Percentiles rank a stretch among this genome's conserved stretches.
Conservation (phyloP, 2,113 vertebrate genomes). For the Sarotherodon lohbergeri region DNA sequence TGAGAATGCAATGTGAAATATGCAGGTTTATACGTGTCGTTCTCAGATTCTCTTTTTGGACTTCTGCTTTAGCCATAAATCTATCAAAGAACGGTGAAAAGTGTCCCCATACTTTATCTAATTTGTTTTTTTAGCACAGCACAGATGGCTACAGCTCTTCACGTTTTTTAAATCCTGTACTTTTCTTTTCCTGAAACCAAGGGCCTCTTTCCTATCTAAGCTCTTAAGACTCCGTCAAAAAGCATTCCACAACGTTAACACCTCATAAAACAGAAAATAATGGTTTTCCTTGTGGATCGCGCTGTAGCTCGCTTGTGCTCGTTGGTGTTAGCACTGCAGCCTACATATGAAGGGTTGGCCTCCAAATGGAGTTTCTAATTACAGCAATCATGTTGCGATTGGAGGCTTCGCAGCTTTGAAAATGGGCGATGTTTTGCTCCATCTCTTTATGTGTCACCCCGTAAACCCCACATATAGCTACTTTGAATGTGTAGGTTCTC, state of each 20-base stretch:
- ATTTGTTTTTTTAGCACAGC: not conserved
- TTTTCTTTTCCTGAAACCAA: conserved; percentile 7
- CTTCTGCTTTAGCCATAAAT: not conserved
- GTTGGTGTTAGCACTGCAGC: not conserved
- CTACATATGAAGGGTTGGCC: not conserved
- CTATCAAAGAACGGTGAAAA: not conserved
- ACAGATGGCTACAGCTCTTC: not conserved
- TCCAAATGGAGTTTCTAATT: not conserved
- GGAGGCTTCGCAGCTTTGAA: not conserved
- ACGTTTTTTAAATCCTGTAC: not conserved
- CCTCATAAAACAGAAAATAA: conserved; percentile 12
- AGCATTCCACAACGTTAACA: conserved; percentile 42
- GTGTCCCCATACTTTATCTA: not conserved
- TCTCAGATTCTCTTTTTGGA: not conserved
- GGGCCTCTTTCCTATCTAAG: conserved; percentile 39
- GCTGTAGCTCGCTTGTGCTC: not conserved
- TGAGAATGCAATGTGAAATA: not conserved
- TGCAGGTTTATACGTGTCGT: not conserved
- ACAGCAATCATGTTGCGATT: not conserved
- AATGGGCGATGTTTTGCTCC: not conserved
- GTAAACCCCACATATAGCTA: not conserved
- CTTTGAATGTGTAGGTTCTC: not conserved
- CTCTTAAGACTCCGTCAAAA: conserved; percentile 6
- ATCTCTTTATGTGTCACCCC: not conserved
- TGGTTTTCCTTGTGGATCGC: not conserved